A percentile compares a stretch with the other conserved stretches of the same genome.
Evolutionary conservation across 1,140 invertebrate genomes (phyloP).

Genomic region (Papilio aristodemus): DNA sequence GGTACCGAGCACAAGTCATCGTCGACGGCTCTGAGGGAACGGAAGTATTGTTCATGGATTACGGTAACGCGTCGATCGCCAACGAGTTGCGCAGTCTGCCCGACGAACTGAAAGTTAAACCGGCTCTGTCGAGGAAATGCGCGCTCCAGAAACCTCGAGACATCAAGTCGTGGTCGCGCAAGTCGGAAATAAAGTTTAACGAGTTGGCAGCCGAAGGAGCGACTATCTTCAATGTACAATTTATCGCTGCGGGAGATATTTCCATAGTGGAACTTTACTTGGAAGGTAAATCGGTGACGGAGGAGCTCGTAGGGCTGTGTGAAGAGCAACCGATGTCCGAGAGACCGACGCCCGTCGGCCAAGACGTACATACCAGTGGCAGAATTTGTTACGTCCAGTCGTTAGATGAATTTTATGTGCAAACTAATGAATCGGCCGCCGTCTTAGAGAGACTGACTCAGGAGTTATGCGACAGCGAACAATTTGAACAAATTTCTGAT

Average conservation of each 20-base stretch:
- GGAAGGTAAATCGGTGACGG: slow-evolving; percentile 82
- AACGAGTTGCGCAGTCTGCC: slow-evolving; percentile 83
- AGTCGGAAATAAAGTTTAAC: slow-evolving; percentile 83
- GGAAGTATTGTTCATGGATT: slow-evolving; percentile 87
- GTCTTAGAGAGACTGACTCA: slow-evolving; percentile 82
- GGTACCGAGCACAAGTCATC: slow-evolving; percentile 86
- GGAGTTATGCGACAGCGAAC: slow-evolving; percentile 76
- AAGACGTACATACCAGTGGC: slow-evolving; percentile 62
- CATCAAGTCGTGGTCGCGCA: slow-evolving; percentile 82
- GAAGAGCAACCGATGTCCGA: slow-evolving; percentile 63
- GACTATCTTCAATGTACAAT: slow-evolving; percentile 83
- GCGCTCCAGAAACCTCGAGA: slow-evolving; percentile 82
- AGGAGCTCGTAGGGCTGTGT: slow-evolving; percentile 80
- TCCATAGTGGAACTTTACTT: slow-evolving; percentile 83
- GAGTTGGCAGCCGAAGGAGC: slow-evolving; percentile 84
- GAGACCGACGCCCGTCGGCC: slow-evolving; percentile 62
- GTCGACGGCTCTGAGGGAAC: slow-evolving; percentile 82
- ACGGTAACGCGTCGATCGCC: slow-evolving; percentile 85
- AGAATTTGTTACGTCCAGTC: slow-evolving; percentile 82
- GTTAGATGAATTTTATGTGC: slow-evolving; percentile 84
- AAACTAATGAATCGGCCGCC: slow-evolving; percentile 79
- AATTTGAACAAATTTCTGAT: slow-evolving; percentile 75
- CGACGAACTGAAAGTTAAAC: slow-evolving; percentile 82
- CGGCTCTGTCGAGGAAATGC: slow-evolving; percentile 83
- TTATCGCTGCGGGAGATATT: slow-evolving; percentile 84